phyloP scores from a whole-genome alignment of 92 coral and sea anemone species.

The Palythoa caribaeorum region DNA sequence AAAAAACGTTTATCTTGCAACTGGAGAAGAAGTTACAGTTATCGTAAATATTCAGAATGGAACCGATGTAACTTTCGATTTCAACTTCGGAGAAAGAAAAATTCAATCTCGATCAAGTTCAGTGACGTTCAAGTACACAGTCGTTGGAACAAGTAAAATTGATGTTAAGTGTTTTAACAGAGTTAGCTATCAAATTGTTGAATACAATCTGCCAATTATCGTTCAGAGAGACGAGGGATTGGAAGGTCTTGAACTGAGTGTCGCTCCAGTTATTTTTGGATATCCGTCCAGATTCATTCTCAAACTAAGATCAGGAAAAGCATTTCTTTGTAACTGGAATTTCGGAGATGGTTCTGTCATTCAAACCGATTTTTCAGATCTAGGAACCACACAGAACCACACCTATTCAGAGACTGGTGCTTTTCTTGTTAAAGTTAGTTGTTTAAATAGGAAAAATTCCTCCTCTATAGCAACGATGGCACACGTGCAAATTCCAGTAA shows the following conservation, averaged over 20 bases:
- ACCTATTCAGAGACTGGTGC: conserved; percentile 50
- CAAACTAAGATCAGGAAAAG: conserved; percentile 50
- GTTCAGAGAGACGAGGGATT: conserved; percentile 53
- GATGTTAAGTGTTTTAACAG: conserved; percentile 56
- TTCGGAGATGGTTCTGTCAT: conserved; percentile 61
- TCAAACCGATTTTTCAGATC: conserved; percentile 58
- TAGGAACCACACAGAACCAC: conserved; percentile 31
- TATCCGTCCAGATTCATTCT: conserved; percentile 22
- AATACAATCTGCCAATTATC: conserved; percentile 16
- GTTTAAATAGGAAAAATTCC: conserved; percentile 39
- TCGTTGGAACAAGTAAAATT: conserved; percentile 31
- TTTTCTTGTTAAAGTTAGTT: conserved; percentile 32
- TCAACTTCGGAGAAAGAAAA: conserved; percentile 49
- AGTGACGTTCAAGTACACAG: conserved; percentile 29
- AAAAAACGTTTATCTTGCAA: conserved; percentile 23
- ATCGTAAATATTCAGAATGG: conserved; percentile 35
- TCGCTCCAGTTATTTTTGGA: conserved; percentile 19
- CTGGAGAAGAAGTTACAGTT: conserved; percentile 55
- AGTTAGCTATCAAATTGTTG: conserved; percentile 35
- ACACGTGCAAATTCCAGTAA: conserved; percentile 52
- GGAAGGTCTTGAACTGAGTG: conserved; percentile 42
- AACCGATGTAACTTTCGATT: conserved; percentile 37
- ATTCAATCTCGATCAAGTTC: not conserved
- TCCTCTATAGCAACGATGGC: not conserved
- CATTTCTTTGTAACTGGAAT: conserved; percentile 62